Evolutionary conservation across 1,140 invertebrate species (phyloP), one percentile per base, ranked within the genome.

Genomic region (Solenopsis fugax): DNA sequence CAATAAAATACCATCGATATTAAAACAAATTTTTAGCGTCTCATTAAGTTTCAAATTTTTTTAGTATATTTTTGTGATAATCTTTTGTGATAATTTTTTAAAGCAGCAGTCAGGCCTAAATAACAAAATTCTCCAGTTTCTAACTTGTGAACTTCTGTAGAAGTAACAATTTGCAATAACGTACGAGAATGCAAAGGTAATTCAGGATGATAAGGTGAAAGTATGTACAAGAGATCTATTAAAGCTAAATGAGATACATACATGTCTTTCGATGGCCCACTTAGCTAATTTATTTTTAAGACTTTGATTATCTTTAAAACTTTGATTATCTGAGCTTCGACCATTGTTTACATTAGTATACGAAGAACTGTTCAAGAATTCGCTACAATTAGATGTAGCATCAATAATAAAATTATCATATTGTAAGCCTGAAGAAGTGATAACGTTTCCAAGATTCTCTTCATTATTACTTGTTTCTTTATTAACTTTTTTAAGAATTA

Each of bases 1-100:
- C 9, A 76, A 60, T 24, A 21, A 56, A 12, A 76, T 60, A 10
- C 73, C 54, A 45, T 75, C 72, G 58, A 75, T 24, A 58, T 75
- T 75, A 75, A 75, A 75, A 41, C 18, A 41, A 21, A 75, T 10
- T 60, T 60, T 24, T 41, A 75, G 45, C 24, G 7, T 21, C 3
- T 54, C 16, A 73, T 2, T 2, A 52, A 3, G 6, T 37, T 73
- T 34, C 10, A 73, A 73, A 73, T 7, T 56, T 73, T 13, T 73
- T 56, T 3, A 6, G 0, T 37, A 16, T 52, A 37, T 37, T 54
- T 54, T 37, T 72, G 67, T 52, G 67, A 52, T 29, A 72, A 2
- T 54, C 34, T 7, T n/a, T n/a, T n/a, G n/a, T n/a, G n/a, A n/a
- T n/a, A n/a, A 9, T n/a, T 72, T 72, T 58, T 29, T 9, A 75